These are phyloP conservation scores for Penaeus japonicus DNA, from an alignment of 1,140 invertebrate genomes.

Conservation along the genomic window DNA sequence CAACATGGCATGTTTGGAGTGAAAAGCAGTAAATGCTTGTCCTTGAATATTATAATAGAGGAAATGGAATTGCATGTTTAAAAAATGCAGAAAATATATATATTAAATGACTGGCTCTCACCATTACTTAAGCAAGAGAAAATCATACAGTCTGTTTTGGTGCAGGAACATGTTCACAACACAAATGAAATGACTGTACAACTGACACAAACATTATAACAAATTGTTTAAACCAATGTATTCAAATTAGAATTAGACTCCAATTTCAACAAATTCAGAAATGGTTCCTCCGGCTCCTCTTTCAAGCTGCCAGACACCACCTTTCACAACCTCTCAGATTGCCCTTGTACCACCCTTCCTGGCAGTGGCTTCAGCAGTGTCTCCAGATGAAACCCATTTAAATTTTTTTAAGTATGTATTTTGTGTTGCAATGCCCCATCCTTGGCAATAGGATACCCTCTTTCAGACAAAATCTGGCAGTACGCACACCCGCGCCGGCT, in stretches of 20 bases:
- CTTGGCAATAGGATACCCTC: neutral
- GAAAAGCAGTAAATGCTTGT: neutral
- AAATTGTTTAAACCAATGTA: too few species aligned
- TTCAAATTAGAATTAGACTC: too few species aligned
- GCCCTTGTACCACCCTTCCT: neutral
- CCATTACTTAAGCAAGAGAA: too few species aligned
- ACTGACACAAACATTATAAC: too few species aligned
- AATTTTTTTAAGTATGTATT: neutral
- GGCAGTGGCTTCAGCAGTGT: conserved; percentile 24
- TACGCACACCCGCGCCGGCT: conserved; percentile 48
- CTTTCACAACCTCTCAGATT: conserved; percentile 30
- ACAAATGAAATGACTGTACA: too few species aligned
- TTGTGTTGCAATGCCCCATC: conserved; percentile 40
- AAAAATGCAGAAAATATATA: too few species aligned
- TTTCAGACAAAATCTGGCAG: conserved; percentile 25
- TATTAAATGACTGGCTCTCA: too few species aligned
- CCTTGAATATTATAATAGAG: too few species aligned
- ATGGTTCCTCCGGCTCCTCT: neutral
- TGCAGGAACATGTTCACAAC: too few species aligned
- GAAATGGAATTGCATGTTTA: too few species aligned
- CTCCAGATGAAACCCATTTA: neutral
- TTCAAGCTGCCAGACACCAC: conserved; percentile 15
- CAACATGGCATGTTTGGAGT: conserved; percentile 30
- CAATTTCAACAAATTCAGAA: too few species aligned
- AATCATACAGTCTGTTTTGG: too few species aligned